phyloP scores from a whole-genome alignment of 2,113 vertebrate species.

The Datnioides undecimradiatus region DNA sequence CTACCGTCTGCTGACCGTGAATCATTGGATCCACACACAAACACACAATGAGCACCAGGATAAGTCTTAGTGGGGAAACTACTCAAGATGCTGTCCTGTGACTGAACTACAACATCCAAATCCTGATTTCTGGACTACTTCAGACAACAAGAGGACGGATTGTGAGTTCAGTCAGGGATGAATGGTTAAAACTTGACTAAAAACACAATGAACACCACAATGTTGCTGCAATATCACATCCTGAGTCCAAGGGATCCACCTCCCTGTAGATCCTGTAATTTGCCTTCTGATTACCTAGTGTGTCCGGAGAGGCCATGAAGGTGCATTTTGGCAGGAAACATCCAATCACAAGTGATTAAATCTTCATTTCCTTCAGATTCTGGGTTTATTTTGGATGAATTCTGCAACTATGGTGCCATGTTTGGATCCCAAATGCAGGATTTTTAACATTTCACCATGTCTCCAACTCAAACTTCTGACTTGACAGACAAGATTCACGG shows the following conservation, averaged over 20 bases:
- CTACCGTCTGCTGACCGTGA: constrained; percentile 17
- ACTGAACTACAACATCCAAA: no score
- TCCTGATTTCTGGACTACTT: not conserved
- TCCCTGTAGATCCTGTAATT: no score
- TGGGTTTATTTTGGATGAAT: not conserved
- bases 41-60: not conserved
- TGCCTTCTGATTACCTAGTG: no score
- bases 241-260: no score
- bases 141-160: not conserved
- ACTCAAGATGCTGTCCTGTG: not conserved
- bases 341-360: no score
- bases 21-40: not conserved
- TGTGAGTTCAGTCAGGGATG: not conserved
- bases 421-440: not conserved
- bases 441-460: not conserved
- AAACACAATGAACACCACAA: not conserved
- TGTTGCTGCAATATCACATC: not conserved
- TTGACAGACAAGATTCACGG: not conserved
- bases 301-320: not conserved
- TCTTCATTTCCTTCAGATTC: no score
- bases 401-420: not conserved
- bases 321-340: no score
- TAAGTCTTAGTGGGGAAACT: not conserved
- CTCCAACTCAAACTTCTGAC: not conserved
- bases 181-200: not conserved